These are phyloP conservation scores for Cherax quadricarinatus DNA, from an alignment of 1,140 invertebrate species.

Conservation along the genomic window DNA sequence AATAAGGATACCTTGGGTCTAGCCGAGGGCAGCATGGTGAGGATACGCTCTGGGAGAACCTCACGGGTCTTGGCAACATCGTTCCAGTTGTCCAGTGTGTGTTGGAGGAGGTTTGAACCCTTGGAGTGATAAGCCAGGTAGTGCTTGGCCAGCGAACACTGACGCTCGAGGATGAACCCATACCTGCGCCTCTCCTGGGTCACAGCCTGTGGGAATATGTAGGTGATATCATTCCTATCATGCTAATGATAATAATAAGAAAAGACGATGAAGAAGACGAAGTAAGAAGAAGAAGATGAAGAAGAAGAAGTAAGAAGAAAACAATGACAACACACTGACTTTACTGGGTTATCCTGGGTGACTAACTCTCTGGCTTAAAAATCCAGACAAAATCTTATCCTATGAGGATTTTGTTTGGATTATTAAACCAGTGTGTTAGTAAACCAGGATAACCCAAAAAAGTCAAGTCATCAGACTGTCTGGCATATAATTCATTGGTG, in stretches of 20 bases:
- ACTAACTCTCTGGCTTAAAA: too few species aligned
- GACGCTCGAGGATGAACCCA: conserved; percentile 93
- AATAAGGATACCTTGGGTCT: conserved; percentile 30
- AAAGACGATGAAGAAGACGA: background rate
- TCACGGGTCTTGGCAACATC: conserved; percentile 91
- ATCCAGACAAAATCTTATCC: too few species aligned
- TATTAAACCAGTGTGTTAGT: too few species aligned
- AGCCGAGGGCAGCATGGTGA: conserved; percentile 33
- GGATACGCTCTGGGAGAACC: conserved; percentile 85
- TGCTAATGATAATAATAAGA: too few species aligned
- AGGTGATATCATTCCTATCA: too few species aligned
- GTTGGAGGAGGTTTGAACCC: conserved; percentile 86
- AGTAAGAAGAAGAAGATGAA: too few species aligned
- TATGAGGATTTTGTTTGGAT: too few species aligned
- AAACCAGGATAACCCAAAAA: too few species aligned
- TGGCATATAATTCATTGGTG: too few species aligned
- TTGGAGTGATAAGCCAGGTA: conserved; percentile 91
- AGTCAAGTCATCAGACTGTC: too few species aligned
- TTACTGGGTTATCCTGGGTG: too few species aligned
- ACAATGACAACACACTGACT: background rate
- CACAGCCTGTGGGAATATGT: conserved; percentile 86
- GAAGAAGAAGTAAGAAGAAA: background rate
- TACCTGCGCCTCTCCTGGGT: conserved; percentile 94
- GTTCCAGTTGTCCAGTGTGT: conserved; percentile 91
- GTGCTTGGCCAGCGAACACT: conserved; percentile 94